phyloP scores from a whole-genome alignment of 2,797 vertebrate genomes.

The Knipowitschia caucasica region DNA sequence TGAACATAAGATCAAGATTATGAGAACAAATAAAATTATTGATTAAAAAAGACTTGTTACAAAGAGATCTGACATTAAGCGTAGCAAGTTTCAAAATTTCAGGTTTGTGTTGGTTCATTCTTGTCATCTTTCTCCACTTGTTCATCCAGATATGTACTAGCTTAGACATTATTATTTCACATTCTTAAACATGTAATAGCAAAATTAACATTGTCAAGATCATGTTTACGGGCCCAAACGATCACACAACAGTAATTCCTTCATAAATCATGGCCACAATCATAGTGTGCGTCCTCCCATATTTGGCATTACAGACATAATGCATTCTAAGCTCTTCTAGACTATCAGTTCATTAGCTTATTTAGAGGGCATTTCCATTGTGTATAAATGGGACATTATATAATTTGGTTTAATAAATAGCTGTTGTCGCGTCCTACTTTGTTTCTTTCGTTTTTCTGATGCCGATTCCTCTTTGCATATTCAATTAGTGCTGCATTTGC shows the following conservation, averaged over 20 bases:
- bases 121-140: too few species aligned
- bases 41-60: too few species aligned
- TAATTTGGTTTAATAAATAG: slow-evolving; percentile 43
- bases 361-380: slow-evolving; percentile 5
- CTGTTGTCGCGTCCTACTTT: slow-evolving; percentile 34
- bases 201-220: too few species aligned
- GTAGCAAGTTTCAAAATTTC: too few species aligned
- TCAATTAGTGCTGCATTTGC: slow-evolving; percentile 65
- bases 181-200: too few species aligned
- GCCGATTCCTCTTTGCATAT: slow-evolving; percentile 63
- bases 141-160: too few species aligned
- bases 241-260: background rate
- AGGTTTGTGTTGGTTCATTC: too few species aligned
- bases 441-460: slow-evolving; percentile 46
- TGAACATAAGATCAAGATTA: too few species aligned
- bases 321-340: slow-evolving; percentile 6
- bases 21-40: too few species aligned
- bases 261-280: background rate
- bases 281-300: background rate
- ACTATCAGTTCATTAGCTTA: slow-evolving; percentile 1
- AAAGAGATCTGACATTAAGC: too few species aligned
- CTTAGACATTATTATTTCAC: too few species aligned
- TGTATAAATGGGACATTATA: slow-evolving; percentile 20
- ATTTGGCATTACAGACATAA: slow-evolving; percentile 2
- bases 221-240: too few species aligned